phyloP scores from a whole-genome alignment of 2,113 vertebrate species.

The Carlito syrichta region DNA sequence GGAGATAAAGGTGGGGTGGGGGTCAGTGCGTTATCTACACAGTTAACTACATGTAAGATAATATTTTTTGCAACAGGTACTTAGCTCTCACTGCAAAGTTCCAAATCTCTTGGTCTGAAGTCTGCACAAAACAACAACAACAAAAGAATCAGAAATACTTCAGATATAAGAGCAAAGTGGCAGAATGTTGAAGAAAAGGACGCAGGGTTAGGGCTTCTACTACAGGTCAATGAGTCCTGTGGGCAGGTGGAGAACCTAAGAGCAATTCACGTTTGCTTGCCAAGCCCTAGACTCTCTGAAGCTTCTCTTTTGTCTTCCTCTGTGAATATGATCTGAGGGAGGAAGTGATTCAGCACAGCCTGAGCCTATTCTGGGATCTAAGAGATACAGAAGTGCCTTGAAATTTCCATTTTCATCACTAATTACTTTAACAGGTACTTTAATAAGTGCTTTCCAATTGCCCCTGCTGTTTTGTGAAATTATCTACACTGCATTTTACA shows the following conservation, averaged over 20 bases:
- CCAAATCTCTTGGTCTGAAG: background rate
- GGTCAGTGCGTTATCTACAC: background rate
- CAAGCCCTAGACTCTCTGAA: background rate
- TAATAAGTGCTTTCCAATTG: conserved; percentile 65
- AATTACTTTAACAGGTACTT: conserved; percentile 74
- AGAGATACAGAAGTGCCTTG: conserved; percentile 54
- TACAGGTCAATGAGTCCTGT: too few species aligned
- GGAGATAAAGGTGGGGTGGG: accelerated
- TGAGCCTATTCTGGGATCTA: conserved; percentile 60
- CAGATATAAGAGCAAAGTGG: background rate
- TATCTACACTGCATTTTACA: conserved; percentile 59
- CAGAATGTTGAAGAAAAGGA: background rate
- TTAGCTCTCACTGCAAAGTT: background rate
- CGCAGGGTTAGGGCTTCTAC: background rate
- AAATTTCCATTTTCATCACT: conserved; percentile 74
- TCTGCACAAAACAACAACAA: background rate
- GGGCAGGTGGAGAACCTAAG: too few species aligned
- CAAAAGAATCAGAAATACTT: background rate
- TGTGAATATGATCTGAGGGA: background rate
- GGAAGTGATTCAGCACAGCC: conserved; percentile 58
- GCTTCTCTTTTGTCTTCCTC: conserved; percentile 17
- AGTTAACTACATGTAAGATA: background rate
- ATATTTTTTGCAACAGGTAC: background rate
- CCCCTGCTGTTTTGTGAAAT: conserved; percentile 63
- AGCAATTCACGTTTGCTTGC: background rate